A percentile compares a stretch with the other conserved stretches of the same genome.
Conservation (phyloP, 2,797 vertebrate species). For the Cygnus olor region DNA sequence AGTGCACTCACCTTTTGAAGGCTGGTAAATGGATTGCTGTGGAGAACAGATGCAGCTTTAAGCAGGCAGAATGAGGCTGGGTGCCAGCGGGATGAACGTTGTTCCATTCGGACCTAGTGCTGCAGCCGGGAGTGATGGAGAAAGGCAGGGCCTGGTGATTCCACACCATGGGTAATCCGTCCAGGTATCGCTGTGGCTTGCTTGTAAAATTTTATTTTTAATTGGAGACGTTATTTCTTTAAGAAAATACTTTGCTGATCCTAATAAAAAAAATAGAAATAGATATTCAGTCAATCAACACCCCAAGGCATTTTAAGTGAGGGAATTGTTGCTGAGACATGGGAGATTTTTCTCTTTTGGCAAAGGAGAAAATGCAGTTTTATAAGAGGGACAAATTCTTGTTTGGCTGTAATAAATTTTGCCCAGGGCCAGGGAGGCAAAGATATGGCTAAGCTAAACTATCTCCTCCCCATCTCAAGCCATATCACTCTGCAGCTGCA, state of each 20-base stretch:
- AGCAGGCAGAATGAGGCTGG: background rate
- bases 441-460: constrained; percentile 11
- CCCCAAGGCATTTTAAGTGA: background rate
- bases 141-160: background rate
- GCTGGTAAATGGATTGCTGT: background rate
- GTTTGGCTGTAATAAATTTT: constrained; percentile 44
- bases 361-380: constrained; percentile 11
- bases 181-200: background rate
- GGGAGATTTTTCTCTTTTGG: background rate
- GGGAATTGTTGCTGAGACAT: background rate
- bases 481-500: constrained; percentile 58
- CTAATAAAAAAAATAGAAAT: background rate
- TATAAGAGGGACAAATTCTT: constrained; percentile 20
- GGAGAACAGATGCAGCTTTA: constrained; percentile 34
- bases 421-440: constrained; percentile 38
- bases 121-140: background rate
- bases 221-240: background rate
- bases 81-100: background rate
- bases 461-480: constrained; percentile 40
- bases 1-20: background rate
- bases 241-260: background rate
- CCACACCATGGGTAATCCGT: rapidly evolving
- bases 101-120: background rate
- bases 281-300: background rate
- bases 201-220: background rate